Evolutionary conservation across 2,888 invertebrate species (phyloP).

Genomic region (Agapostemon virescens): DNA sequence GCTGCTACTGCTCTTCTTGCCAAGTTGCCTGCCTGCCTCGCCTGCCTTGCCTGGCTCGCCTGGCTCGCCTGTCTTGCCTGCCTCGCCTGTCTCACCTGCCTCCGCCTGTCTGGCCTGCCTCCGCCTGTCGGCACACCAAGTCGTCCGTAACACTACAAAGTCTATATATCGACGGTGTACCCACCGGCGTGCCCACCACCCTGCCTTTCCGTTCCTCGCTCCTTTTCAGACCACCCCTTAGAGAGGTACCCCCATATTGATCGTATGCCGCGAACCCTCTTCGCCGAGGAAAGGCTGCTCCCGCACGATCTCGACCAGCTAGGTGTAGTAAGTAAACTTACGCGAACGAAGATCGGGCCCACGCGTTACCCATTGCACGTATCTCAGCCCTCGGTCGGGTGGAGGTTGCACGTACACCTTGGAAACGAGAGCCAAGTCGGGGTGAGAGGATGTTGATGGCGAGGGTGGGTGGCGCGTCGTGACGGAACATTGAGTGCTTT

Average conservation of each 20-base stretch:
- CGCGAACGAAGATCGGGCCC: constrained; percentile 62
- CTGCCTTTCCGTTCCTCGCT: constrained; percentile 59
- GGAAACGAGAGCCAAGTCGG: constrained; percentile 33
- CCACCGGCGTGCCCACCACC: constrained; percentile 51
- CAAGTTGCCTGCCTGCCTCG: constrained; percentile 68
- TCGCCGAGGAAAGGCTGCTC: constrained; percentile 66
- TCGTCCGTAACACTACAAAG: constrained; percentile 75
- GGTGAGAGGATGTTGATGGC: neutral
- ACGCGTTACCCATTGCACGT: constrained; percentile 44
- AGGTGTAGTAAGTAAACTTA: constrained; percentile 74
- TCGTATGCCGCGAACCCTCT: constrained; percentile 75
- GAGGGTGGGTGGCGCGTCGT: constrained; percentile 19
- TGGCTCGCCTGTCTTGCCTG: constrained; percentile 59
- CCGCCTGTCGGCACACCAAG: constrained; percentile 72
- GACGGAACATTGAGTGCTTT: constrained; percentile 58
- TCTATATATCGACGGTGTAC: constrained; percentile 72
- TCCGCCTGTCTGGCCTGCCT: constrained; percentile 64
- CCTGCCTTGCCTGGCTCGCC: constrained; percentile 37
- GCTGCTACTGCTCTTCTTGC: constrained; percentile 52
- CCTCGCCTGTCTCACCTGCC: constrained; percentile 30
- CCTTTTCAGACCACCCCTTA: constrained; percentile 64
- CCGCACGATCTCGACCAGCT: constrained; percentile 63
- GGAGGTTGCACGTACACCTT: constrained; percentile 25
- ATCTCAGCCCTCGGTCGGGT: constrained; percentile 32
- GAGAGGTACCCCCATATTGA: constrained; percentile 76